phyloP scores from a whole-genome alignment of 2,113 vertebrate species.

The Illadopsis cleaveri region DNA sequence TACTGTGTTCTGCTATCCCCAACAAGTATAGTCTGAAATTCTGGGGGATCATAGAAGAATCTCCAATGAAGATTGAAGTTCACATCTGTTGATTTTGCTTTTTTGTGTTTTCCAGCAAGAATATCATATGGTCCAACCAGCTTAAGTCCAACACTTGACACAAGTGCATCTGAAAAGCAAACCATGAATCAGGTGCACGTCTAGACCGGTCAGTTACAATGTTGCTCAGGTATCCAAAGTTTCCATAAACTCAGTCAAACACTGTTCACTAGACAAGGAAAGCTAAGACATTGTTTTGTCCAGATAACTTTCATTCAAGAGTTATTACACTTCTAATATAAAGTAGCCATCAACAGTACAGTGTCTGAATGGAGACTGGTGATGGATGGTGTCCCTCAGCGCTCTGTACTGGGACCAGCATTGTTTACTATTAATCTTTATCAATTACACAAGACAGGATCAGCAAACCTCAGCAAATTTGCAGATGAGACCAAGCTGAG shows the following conservation, averaged over 20 bases:
- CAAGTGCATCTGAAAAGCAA: conserved; percentile 81
- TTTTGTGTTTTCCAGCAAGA: conserved; percentile 87
- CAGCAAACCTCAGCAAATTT: neutral
- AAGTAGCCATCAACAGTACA: neutral
- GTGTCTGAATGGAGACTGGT: accelerated
- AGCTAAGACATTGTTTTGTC: neutral
- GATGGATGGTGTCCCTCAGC: accelerated
- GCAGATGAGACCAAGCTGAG: neutral
- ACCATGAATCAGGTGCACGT: neutral
- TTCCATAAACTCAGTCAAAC: neutral
- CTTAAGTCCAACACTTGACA: conserved; percentile 81
- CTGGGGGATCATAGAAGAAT: conserved; percentile 95
- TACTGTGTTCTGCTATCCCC: conserved; percentile 83
- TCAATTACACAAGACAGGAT: neutral
- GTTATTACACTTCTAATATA: neutral
- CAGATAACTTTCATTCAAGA: neutral
- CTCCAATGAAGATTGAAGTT: conserved; percentile 93
- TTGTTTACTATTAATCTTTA: neutral
- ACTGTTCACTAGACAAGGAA: neutral
- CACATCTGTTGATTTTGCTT: conserved; percentile 64
- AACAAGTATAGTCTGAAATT: conserved; percentile 91
- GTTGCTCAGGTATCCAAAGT: neutral
- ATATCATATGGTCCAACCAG: conserved; percentile 95
- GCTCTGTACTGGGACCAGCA: neutral
- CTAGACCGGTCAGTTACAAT: neutral